Evolutionary conservation across 1,140 invertebrate species (phyloP), one percentile per base, ranked within the genome.

Genomic region (Brachionus rotundiformis): DNA sequence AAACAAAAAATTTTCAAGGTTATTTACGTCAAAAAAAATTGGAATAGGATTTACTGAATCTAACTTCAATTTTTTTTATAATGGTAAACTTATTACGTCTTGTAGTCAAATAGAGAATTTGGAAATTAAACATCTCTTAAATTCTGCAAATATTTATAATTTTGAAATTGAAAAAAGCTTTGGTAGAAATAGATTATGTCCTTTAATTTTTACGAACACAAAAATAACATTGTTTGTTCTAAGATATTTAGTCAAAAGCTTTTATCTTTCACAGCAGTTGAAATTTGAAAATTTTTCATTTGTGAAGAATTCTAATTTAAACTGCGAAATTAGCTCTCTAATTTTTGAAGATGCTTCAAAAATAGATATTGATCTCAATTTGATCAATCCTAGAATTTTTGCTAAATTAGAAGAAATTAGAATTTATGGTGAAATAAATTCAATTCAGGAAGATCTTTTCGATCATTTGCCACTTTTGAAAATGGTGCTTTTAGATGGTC

Each of bases 351-450:
- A 63, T 13, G 59, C 19, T 63, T 29, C 27, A 31, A 63, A 63
- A 63, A 8, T 63, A 29, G 13, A 63, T 63, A 29, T 63, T 11
- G 59, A 63, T 63, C 25, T 29, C 10, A 63, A 63, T 63, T 63
- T 63, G n/a, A 13, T 63, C 59, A 63, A 63, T 63, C 59, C 59
- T 11, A 27, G 27, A 13, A n/a, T 63, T 6, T 63, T 63, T 27
- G 27, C 23, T 2, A 25, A 31, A 27, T n/a, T 63, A 29, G 27
- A 63, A 8, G 23, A 63, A 63, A 16, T 63, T 3, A 63, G 59
- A 63, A 31, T 63, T 29, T 63, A 13, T n/a, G 59, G 59, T 0
- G 59, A 63, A 31, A 63, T 63, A 63, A 63, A 63, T 63, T 63
- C 59, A 63, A 63, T 63, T 13, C 23, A 63, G 11, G 59, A 63